Evolutionary conservation across 2,113 vertebrate species (phyloP), one percentile per base, ranked within the genome.

Genomic region (Cyprinodon brontotheroides): DNA sequence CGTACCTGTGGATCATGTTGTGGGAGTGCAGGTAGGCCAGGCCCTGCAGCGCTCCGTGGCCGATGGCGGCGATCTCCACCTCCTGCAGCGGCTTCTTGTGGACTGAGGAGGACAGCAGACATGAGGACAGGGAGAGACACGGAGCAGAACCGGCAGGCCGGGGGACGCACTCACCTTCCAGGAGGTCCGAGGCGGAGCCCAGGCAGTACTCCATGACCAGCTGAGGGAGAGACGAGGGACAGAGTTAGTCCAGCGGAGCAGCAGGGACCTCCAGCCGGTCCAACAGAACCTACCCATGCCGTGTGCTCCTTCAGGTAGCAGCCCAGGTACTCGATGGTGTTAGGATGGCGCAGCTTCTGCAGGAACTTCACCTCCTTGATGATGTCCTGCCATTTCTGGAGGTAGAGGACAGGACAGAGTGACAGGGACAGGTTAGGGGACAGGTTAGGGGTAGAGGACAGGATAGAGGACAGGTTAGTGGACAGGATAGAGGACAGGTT

Each of bases 1-100:
- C 11, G 79, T 86, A 98, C 96, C 96, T 96, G 91, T 97, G 96
- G 77, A 98, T 98, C 96, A 98, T 97, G 80, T 97, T 97, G 94
- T 97, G 96, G 17, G 95, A 96, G 89, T 98, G 96, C 29, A 98
- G 95, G 81, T 97, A 98, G 1, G 96, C 96, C 86, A 97, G 89
- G 79, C 96, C 96, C 89, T 96, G 96, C 85, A 98, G 94, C 45
- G 96, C 96, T 79, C 96, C 96, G 0, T 98, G 96, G 76, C 95
- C 96, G 90, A 98, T 97, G 73, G 96, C 96, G 71, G 96, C 96
- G 72, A 98, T 98, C 89, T 98, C 96, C 8, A 96, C 93, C 88
- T 98, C 96, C 91, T 98, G 96, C 41, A 98, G 95, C 2, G 96
- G 96, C 88, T 98, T 98, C 91, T 97, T 97, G 91, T 98, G 96